Percentiles rank a stretch among this genome's conserved stretches.
These are phyloP conservation scores for Zosterops borbonicus DNA, from an alignment of 2,113 vertebrate species.

Conservation along the genomic window DNA sequence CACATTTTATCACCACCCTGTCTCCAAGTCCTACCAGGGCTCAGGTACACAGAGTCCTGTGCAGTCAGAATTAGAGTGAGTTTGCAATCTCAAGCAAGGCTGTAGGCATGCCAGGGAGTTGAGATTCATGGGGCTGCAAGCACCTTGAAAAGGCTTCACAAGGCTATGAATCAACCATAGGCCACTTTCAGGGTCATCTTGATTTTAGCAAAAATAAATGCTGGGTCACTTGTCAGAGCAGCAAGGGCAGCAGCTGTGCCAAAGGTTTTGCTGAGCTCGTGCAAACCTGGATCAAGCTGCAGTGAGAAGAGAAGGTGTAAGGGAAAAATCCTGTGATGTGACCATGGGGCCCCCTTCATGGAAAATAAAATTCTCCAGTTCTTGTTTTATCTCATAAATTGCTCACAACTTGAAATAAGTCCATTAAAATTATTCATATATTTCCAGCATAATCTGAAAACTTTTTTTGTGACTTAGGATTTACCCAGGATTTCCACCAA, in stretches of 20 bases:
- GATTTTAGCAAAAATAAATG: background rate
- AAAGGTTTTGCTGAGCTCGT: background rate
- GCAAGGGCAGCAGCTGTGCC: background rate
- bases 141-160: background rate
- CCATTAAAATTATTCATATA: background rate
- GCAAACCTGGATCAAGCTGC: background rate
- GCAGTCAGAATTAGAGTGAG: background rate
- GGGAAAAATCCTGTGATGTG: background rate
- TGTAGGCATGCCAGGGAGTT: accelerated
- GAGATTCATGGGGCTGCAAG: background rate
- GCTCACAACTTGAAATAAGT: background rate
- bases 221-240: background rate
- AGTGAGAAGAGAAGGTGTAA: background rate
- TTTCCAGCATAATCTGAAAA: background rate
- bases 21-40: background rate
- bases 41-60: background rate
- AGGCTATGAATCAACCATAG: background rate
- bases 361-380: background rate
- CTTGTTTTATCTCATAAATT: background rate
- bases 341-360: background rate
- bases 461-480: background rate
- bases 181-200: background rate
- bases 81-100: background rate
- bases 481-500: background rate
- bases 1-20: background rate